Base-by-base conservation (phyloP, 2,888 invertebrate species). In the Andrena bucephala region DNA sequence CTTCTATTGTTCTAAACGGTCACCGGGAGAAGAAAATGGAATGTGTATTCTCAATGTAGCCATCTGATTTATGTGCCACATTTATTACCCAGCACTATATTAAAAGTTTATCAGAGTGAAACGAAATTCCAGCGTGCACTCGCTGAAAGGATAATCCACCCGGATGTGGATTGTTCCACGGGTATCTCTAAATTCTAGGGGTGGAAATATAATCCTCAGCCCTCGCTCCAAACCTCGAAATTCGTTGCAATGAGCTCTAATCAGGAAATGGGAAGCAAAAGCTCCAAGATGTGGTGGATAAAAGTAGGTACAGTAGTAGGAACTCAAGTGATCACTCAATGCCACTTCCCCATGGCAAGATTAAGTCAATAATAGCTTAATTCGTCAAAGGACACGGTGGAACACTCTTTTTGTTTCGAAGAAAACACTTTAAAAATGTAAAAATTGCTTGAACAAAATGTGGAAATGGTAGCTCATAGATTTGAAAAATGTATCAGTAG, bases 1-100 rank as follows among this genome's bases (percentile, higher is more conserved):
- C 73, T 74, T 65, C 42, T 50, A 74, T 74, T 59, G 73, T 74
- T 57, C 42, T 20, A 48, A 67, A 67, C 73, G 31, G 67, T 59
- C 24, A 54, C 67, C 27, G 20, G 10, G 36, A 36, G 3, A 66
- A 66, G 73, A 67, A 74, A 74, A 74, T 67, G 73, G 57, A 67
- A 74, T 57, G 57, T 73, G 50, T 57, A 67, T 57, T 42, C 67
- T 48, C 66, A 52, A 65, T 54, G 52, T 72, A 66, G 0, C 52
- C 33, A 20, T 31, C 65, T 50, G 66, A 72, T 66, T 57, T 57
- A 57, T 24, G 57, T 27, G 24, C 57, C 24, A 57, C 57, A 57
- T 57, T 57, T 57, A 57, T 57, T 57, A 57, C 4, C 57, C 24
- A 10, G 24, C 24, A 67, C 27, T 67, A 57, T 57, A 74, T 74